Base-by-base conservation (phyloP, 2,797 vertebrate species). In the Lerista edwardsae region DNA sequence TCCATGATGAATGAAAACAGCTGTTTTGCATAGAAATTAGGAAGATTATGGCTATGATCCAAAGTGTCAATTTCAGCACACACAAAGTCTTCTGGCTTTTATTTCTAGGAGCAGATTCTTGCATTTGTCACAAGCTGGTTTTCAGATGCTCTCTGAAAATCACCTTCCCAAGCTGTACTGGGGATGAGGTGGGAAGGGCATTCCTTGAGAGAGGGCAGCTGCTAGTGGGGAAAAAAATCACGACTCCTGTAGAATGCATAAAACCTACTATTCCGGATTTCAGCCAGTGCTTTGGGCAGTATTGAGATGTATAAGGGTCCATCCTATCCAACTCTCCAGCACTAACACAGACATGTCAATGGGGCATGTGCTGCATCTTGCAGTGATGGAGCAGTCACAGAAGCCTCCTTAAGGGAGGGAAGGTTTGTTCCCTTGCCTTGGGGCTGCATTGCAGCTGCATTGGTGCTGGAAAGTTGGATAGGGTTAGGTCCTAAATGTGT, bases 1-100 rank as follows among this genome's bases (percentile, higher is more conserved):
- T 90, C 0, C 0, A 7, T 87, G 86, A 93, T 39, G 82, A 91
- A 88, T 84, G 91, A 72, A 82, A 90, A 72, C 75, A 91, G 84
- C 85, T 75, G 68, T 88, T 90, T 88, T 84, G 80, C 83, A 27
- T 88, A 75, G 75, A 77, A 88, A 85, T 86, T 77, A 84, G 80
- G 79, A 81, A 92, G 55, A 10, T 75, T 61, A 31, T 31, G 59
- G 69, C 59, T 39, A 47, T 29, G n/a, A 59, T 59, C 74, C 74
- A 76, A 4, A 25, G 65, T 21, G 31, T 36, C 34, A 36, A 34
- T 36, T 69, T 69, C 59, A 69, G 17, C 19, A 75, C 19, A 31
- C 8, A 34, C 19, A 75, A 75, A 34, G 47, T 29, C 19, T 55
- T 75, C 73, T 57, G n/a, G 68, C 68, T 71, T 71, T 71, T 41